A percentile compares a stretch with the other conserved stretches of the same genome.
These are phyloP conservation scores for Drosophila quadrilineata DNA, from an alignment of 1,140 invertebrate genomes.

Conservation along the genomic window DNA sequence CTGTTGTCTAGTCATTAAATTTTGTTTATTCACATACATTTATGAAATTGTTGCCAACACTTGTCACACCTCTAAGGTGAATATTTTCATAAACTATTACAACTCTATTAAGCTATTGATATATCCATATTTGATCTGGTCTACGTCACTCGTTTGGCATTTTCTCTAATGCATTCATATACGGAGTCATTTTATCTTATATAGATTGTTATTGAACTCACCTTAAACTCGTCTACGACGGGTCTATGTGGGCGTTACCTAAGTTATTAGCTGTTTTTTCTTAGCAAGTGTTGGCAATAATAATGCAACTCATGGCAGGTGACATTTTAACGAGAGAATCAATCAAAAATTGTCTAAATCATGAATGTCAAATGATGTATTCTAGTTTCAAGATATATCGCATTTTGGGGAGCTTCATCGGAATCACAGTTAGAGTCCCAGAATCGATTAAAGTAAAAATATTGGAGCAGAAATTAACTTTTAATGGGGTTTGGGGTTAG, in stretches of 20 bases:
- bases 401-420: too few species aligned
- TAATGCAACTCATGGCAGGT: neutral
- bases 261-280: constrained; percentile 5
- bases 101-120: neutral
- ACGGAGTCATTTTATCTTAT: neutral
- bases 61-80: constrained; percentile 19
- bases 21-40: neutral
- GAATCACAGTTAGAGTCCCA: too few species aligned
- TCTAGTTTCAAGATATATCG: too few species aligned
- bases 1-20: neutral
- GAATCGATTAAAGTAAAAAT: too few species aligned
- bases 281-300: constrained; percentile 23
- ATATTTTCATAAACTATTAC: neutral
- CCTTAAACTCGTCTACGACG: neutral
- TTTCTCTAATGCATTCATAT: constrained; percentile 26
- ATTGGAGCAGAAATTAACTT: too few species aligned
- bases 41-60: constrained; percentile 1
- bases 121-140: constrained; percentile 18
- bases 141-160: constrained; percentile 32
- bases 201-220: constrained; percentile 23
- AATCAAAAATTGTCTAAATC: constrained; percentile 15
- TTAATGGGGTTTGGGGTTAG: too few species aligned
- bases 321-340: constrained; percentile 24
- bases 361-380: neutral
- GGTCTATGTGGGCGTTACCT: constrained; percentile 21